Evolutionary conservation across 2,888 invertebrate species (phyloP).

Genomic region (Ectropis crepuscularia): DNA sequence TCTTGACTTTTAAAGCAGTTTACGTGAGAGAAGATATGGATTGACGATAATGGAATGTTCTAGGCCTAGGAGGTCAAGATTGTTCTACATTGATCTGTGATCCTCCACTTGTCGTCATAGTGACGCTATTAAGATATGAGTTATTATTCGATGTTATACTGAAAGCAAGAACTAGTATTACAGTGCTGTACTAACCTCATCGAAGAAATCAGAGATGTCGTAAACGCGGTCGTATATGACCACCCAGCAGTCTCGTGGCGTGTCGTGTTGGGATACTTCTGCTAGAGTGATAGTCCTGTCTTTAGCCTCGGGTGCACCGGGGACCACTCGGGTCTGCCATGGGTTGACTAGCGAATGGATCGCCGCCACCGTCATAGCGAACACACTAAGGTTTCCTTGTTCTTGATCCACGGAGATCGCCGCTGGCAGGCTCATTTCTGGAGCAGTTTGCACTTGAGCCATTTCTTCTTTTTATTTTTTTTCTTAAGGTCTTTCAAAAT

Average conservation of each 20-base stretch:
- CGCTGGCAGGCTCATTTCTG: slow-evolving; percentile 66
- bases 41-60: background rate
- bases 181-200: slow-evolving; percentile 80
- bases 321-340: slow-evolving; percentile 59
- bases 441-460: slow-evolving; percentile 72
- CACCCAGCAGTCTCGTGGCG: slow-evolving; percentile 91
- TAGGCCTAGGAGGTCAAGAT: slow-evolving; percentile 11
- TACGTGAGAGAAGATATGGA: slow-evolving; percentile 1
- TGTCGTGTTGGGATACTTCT: slow-evolving; percentile 91
- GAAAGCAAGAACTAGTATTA: no score
- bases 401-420: slow-evolving; percentile 65
- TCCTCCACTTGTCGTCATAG: background rate
- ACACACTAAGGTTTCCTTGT: slow-evolving; percentile 66
- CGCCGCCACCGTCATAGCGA: slow-evolving; percentile 81
- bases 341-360: slow-evolving; percentile 77
- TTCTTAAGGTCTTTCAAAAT: slow-evolving; percentile 26
- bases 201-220: slow-evolving; percentile 90
- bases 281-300: slow-evolving; percentile 86
- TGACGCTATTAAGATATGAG: background rate
- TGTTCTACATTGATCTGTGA: slow-evolving; percentile 1
- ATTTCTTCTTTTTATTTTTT: slow-evolving; percentile 46
- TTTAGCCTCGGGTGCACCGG: slow-evolving; percentile 67
- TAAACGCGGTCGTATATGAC: slow-evolving; percentile 95
- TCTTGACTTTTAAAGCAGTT: slow-evolving; percentile 2
- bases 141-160: no score